A percentile compares a stretch with the other conserved stretches of the same genome.
phyloP scores from a whole-genome alignment of 64 coral and sea anemone species.

The Stichodactyla mertensii region DNA sequence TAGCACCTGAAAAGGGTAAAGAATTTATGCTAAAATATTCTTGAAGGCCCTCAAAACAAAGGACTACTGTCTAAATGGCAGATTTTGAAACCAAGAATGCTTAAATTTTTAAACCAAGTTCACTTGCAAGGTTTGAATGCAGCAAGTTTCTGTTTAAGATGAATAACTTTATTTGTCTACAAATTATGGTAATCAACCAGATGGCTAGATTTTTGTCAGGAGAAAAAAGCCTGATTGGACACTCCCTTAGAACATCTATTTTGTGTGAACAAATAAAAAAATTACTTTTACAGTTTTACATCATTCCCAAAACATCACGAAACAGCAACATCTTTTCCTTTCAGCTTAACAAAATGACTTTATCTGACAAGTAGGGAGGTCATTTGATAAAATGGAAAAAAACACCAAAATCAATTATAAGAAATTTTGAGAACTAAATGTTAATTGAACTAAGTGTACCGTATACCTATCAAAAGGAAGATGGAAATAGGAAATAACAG shows the following conservation, averaged over 20 bases:
- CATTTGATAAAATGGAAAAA: background rate
- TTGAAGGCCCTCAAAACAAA: background rate
- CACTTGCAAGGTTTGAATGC: background rate
- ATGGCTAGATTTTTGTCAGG: background rate
- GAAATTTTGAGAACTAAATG: background rate
- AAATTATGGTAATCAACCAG: background rate
- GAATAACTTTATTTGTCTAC: background rate
- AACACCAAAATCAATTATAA: background rate
- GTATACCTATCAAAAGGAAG: background rate
- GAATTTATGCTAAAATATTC: background rate
- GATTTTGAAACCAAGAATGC: no score
- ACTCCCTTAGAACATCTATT: background rate
- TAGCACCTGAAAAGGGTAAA: background rate
- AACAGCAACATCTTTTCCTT: no score
- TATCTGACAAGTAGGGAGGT: background rate
- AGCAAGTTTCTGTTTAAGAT: background rate
- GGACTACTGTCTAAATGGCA: no score
- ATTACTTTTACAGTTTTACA: background rate
- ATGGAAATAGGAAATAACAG: background rate
- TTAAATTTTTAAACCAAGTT: background rate
- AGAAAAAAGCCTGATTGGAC: background rate
- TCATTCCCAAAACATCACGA: background rate
- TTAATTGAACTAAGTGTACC: background rate
- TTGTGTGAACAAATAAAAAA: background rate
- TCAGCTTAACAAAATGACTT: background rate